Evolutionary conservation across 2,113 vertebrate genomes (phyloP).

Genomic region (Mixornis gularis): DNA sequence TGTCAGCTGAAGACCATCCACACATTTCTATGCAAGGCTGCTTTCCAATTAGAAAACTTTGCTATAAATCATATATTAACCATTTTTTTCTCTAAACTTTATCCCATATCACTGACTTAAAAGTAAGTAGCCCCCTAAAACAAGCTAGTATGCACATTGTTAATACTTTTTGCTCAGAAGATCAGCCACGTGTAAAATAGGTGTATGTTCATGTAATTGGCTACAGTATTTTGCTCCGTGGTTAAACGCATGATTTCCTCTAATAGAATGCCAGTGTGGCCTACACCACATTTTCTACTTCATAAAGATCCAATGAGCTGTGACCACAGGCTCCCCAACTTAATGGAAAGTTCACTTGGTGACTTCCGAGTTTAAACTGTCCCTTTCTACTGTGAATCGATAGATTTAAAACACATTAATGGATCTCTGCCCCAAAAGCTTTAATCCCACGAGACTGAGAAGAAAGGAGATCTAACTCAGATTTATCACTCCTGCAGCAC

Average conservation of each 20-base stretch:
- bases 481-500: slow-evolving; percentile 41
- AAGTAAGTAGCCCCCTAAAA: slow-evolving; percentile 66
- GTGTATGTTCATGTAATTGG: slow-evolving; percentile 69
- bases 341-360: slow-evolving; percentile 75
- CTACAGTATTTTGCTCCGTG: slow-evolving; percentile 70
- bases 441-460: slow-evolving; percentile 33
- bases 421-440: slow-evolving; percentile 57
- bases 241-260: slow-evolving; percentile 74
- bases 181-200: slow-evolving; percentile 69
- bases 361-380: slow-evolving; percentile 69
- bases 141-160: slow-evolving; percentile 30
- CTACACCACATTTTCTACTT: slow-evolving; percentile 76
- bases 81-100: slow-evolving; percentile 28
- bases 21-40: not conserved
- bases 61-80: slow-evolving; percentile 4
- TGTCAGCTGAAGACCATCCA: not conserved
- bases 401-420: slow-evolving; percentile 62
- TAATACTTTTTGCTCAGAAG: slow-evolving; percentile 61
- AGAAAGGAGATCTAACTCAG: slow-evolving; percentile 36
- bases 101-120: not conserved
- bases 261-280: slow-evolving; percentile 72
- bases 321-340: slow-evolving; percentile 71
- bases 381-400: slow-evolving; percentile 68
- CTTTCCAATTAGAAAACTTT: slow-evolving; percentile 22
- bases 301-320: slow-evolving; percentile 78